phyloP scores from a whole-genome alignment of 2,888 invertebrate species.

The Sceliomorpha sp. region DNA sequence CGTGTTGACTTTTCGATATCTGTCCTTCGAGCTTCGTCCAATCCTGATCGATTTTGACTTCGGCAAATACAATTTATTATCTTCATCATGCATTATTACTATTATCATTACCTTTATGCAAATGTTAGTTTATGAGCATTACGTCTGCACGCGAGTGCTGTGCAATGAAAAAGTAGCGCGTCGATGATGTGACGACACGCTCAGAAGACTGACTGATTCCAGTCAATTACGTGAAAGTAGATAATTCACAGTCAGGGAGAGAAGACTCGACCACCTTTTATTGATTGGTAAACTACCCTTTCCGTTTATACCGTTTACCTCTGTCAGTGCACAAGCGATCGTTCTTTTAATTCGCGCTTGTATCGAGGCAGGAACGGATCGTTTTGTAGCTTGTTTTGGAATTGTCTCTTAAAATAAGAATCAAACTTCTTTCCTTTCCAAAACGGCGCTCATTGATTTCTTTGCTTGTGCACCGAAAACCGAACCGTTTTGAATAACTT shows the following conservation, averaged over 20 bases:
- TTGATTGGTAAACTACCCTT: slow-evolving; percentile 5
- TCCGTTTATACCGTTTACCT: slow-evolving; percentile 1
- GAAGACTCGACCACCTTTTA: slow-evolving; percentile 13
- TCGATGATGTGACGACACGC: slow-evolving; percentile 12
- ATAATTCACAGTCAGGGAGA: slow-evolving; percentile 25
- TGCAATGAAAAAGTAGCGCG: slow-evolving; percentile 8
- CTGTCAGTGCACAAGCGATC: slow-evolving; percentile 1
- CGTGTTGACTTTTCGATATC: too few relatives aligned
- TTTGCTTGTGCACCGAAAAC: slow-evolving; percentile 9
- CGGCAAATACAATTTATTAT: neutral
- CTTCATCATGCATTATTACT: neutral
- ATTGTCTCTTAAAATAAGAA: too few relatives aligned
- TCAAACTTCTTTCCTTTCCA: neutral
- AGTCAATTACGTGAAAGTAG: slow-evolving; percentile 54
- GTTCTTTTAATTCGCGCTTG: slow-evolving; percentile 6
- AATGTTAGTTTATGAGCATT: slow-evolving; percentile 49
- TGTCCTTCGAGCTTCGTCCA: neutral
- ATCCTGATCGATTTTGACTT: slow-evolving; percentile 1
- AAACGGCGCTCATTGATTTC: neutral
- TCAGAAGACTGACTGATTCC: slow-evolving; percentile 53
- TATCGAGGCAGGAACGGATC: too few relatives aligned
- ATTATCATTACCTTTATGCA: slow-evolving; percentile 41
- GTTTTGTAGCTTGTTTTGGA: too few relatives aligned
- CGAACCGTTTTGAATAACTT: slow-evolving; percentile 20
- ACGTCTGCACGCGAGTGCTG: slow-evolving; percentile 27